Conservation (phyloP, 2,888 invertebrate species). For the Athrips mouffetella region DNA sequence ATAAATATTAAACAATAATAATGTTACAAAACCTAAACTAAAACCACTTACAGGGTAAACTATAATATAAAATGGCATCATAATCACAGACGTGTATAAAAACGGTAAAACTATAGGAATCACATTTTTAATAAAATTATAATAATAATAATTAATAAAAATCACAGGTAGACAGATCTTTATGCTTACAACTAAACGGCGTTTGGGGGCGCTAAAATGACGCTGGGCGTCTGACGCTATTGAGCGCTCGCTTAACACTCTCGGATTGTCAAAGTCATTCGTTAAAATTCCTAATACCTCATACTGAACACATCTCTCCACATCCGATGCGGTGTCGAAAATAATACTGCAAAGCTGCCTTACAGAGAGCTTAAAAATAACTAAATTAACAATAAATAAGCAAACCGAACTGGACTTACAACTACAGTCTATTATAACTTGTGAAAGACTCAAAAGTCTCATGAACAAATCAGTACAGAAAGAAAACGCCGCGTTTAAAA, state of each 20-base stretch:
- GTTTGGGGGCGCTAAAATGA: neutral
- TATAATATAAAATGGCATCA: conserved; percentile 58
- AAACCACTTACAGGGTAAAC: conserved; percentile 50
- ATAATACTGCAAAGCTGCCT: conserved; percentile 51
- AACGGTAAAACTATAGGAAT: conserved; percentile 60
- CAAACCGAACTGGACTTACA: conserved; percentile 35
- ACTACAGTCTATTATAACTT: conserved; percentile 41
- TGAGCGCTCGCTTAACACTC: conserved; percentile 24
- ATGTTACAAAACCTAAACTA: conserved; percentile 45
- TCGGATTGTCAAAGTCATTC: too few species aligned
- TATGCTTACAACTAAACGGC: conserved; percentile 53
- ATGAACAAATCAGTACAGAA: conserved; percentile 60
- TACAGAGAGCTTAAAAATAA: conserved; percentile 27
- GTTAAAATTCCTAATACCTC: conserved; percentile 14
- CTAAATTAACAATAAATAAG: conserved; percentile 40
- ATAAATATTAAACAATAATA: conserved; percentile 27
- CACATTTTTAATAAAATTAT: conserved; percentile 53
- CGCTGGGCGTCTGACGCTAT: neutral
- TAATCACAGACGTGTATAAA: conserved; percentile 66
- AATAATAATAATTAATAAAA: conserved; percentile 61
- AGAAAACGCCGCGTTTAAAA: conserved; percentile 37
- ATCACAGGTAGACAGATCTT: conserved; percentile 62
- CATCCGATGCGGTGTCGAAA: conserved; percentile 19
- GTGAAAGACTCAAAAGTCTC: conserved; percentile 32
- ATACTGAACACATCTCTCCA: conserved; percentile 10